These are phyloP conservation scores for Mesitornis unicolor DNA, from an alignment of 2,113 vertebrate genomes.

Conservation along the genomic window DNA sequence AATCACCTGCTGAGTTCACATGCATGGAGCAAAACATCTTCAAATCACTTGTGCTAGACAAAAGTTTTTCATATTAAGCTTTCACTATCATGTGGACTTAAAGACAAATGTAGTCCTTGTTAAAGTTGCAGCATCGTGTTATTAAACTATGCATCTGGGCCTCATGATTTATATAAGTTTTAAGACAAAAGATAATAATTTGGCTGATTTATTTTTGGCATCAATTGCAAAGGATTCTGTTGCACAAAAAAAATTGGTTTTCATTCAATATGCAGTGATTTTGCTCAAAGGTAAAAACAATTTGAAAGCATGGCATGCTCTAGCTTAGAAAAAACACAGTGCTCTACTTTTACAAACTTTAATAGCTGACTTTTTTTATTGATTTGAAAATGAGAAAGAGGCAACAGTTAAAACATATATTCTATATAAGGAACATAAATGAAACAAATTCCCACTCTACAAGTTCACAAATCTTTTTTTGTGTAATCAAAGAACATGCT, in stretches of 20 bases:
- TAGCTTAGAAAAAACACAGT: slow-evolving; percentile 41
- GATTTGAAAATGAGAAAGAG: slow-evolving; percentile 17
- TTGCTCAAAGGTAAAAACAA: slow-evolving; percentile 66
- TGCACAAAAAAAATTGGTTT: slow-evolving; percentile 48
- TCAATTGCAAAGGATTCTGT: slow-evolving; percentile 34
- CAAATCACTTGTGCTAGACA: slow-evolving; percentile 99
- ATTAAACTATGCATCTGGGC: slow-evolving; percentile 68
- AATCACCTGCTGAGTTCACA: slow-evolving; percentile 97
- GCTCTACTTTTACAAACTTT: slow-evolving; percentile 61
- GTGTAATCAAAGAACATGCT: not conserved
- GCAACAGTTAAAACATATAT: slow-evolving; percentile 39
- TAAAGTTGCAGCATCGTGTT: slow-evolving; percentile 66
- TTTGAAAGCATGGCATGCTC: slow-evolving; percentile 35
- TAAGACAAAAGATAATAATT: slow-evolving; percentile 45
- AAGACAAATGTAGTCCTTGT: slow-evolving; percentile 80
- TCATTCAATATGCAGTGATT: slow-evolving; percentile 58
- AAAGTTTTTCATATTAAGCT: slow-evolving; percentile 93
- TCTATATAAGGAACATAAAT: not conserved
- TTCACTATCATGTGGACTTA: slow-evolving; percentile 76
- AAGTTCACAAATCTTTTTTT: not conserved
- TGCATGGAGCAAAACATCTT: slow-evolving; percentile 97
- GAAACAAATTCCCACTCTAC: not conserved
- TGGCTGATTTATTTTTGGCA: slow-evolving; percentile 46
- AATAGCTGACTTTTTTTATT: slow-evolving; percentile 57
- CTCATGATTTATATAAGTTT: slow-evolving; percentile 63